Conservation (phyloP, 2,113 vertebrate genomes). For the Bufo gargarizans region DNA sequence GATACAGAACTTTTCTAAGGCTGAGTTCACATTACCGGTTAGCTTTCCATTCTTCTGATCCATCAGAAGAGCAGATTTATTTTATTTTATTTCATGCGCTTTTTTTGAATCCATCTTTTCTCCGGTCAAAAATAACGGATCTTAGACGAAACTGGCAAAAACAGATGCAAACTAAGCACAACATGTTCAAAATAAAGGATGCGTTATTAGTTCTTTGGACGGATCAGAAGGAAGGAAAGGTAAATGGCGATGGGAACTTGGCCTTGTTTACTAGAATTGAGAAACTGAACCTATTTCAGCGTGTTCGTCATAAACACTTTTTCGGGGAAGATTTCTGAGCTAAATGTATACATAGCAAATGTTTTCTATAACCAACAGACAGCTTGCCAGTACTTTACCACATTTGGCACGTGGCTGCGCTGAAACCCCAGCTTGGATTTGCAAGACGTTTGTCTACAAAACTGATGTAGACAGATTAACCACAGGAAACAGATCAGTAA, state of each 20-base stretch:
- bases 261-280: not conserved
- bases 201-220: no score
- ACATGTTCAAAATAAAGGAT: no score
- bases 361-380: constrained; percentile 30
- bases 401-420: constrained; percentile 20
- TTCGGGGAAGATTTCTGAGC: not conserved
- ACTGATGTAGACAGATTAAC: constrained; percentile 44
- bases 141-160: no score
- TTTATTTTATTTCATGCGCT: no score
- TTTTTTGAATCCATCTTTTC: no score
- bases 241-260: no score
- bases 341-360: constrained; percentile 34
- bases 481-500: not conserved
- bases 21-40: no score
- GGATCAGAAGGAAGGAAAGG: no score
- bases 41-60: no score
- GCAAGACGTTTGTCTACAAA: constrained; percentile 26
- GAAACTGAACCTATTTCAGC: not conserved
- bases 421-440: constrained; percentile 35
- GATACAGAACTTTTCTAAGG: not conserved
- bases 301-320: not conserved
- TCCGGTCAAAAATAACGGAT: no score
- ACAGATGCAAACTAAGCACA: no score
- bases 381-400: constrained; percentile 36
- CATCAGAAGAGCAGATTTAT: no score